Conservation (phyloP, 2,888 invertebrate genomes). For the Acronicta leporina region DNA sequence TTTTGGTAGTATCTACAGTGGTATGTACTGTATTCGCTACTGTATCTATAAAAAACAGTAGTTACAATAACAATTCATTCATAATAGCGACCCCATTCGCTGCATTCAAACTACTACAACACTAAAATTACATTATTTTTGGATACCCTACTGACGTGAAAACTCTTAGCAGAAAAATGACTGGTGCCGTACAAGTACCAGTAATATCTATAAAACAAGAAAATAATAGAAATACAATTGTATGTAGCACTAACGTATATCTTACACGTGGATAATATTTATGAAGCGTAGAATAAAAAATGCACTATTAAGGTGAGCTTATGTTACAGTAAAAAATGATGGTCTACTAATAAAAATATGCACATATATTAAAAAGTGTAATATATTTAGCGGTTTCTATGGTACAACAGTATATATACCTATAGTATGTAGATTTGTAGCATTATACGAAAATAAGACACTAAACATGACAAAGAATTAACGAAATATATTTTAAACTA, state of each 20-base stretch:
- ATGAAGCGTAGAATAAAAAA: constrained; percentile 17
- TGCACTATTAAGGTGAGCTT: constrained; percentile 5
- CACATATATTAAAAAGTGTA: background rate
- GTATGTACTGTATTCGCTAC: constrained; percentile 55
- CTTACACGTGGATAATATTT: constrained; percentile 30
- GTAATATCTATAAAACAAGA: constrained; percentile 47
- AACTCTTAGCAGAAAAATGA: background rate
- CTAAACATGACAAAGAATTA: background rate
- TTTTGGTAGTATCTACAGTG: constrained; percentile 61
- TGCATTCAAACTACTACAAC: background rate
- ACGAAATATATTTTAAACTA: background rate
- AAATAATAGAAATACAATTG: background rate
- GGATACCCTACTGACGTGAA: too few relatives aligned
- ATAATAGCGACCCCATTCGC: background rate
- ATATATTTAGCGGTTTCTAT: background rate
- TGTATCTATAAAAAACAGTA: constrained; percentile 52
- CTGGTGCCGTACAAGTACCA: background rate
- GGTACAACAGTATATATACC: too few relatives aligned
- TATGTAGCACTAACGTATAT: background rate
- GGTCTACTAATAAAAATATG: background rate
- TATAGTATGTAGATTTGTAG: too few relatives aligned
- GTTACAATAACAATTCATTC: background rate
- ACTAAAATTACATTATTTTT: too few relatives aligned
- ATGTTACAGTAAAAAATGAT: constrained; percentile 6
- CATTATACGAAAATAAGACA: background rate